Conservation (phyloP, 1,140 invertebrate genomes). For the Oncopeltus fasciatus region DNA sequence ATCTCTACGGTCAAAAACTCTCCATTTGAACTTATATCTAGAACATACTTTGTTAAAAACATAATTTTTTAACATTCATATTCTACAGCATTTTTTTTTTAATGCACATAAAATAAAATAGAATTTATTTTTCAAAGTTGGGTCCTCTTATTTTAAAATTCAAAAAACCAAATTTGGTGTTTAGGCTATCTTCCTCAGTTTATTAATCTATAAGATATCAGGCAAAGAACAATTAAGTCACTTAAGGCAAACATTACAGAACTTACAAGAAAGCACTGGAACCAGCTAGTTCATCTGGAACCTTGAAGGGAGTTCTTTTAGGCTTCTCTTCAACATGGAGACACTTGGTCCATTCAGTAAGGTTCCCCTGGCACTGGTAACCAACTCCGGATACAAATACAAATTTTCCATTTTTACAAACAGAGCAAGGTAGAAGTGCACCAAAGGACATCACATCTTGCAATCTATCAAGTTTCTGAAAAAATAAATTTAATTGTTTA, state of each 20-base stretch:
- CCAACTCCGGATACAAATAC: conserved; percentile 50
- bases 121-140: no score
- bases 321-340: conserved; percentile 55
- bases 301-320: conserved; percentile 50
- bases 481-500: conserved; percentile 16
- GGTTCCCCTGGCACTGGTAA: conserved; percentile 64
- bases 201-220: no score
- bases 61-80: no score
- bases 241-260: not conserved
- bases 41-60: no score
- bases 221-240: not conserved
- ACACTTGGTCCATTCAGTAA: conserved; percentile 87
- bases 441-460: conserved; percentile 83
- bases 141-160: no score
- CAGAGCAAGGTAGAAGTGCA: conserved; percentile 54
- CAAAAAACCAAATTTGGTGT: no score
- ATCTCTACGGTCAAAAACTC: no score
- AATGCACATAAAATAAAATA: no score
- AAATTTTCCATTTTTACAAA: conserved; percentile 64
- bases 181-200: no score
- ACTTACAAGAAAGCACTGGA: conserved; percentile 14
- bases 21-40: no score
- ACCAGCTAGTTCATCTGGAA: conserved; percentile 46
- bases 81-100: no score
- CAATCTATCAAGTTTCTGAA: conserved; percentile 59